Evolutionary conservation across 2,113 vertebrate species (phyloP).

Genomic region (Prolemur simus): DNA sequence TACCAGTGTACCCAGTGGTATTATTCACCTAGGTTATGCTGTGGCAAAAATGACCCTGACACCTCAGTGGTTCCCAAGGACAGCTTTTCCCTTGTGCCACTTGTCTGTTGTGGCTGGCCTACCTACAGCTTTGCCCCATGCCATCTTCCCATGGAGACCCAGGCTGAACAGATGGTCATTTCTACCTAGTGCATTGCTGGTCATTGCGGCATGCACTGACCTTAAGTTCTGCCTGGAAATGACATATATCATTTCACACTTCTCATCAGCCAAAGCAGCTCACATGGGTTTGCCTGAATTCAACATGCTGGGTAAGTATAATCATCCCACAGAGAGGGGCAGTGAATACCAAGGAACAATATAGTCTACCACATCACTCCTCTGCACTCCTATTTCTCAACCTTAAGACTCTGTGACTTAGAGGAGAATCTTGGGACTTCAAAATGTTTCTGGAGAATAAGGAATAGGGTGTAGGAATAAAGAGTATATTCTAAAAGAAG

Average conservation of each 20-base stretch:
- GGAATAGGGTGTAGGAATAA: background rate
- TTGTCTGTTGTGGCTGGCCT: background rate
- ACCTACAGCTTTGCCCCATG: background rate
- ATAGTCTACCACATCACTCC: background rate
- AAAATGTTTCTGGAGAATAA: background rate
- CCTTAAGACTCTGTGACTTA: background rate
- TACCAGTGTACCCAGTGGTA: background rate
- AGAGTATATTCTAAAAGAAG: slow-evolving; percentile 4
- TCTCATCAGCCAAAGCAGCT: background rate
- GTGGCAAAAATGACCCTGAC: background rate
- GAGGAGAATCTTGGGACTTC: slow-evolving; percentile 23
- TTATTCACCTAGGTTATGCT: background rate
- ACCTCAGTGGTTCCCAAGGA: background rate
- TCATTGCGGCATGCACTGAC: background rate
- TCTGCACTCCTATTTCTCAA: background rate
- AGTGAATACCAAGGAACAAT: background rate
- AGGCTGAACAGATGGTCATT: background rate
- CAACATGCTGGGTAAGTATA: background rate
- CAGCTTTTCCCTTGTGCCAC: background rate
- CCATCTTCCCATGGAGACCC: background rate
- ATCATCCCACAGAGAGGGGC: background rate
- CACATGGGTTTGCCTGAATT: background rate
- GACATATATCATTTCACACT: background rate
- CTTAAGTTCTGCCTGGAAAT: background rate
- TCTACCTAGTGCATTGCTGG: background rate